Conservation (phyloP, 2,888 invertebrate genomes). For the Agriopis leucophaearia region DNA sequence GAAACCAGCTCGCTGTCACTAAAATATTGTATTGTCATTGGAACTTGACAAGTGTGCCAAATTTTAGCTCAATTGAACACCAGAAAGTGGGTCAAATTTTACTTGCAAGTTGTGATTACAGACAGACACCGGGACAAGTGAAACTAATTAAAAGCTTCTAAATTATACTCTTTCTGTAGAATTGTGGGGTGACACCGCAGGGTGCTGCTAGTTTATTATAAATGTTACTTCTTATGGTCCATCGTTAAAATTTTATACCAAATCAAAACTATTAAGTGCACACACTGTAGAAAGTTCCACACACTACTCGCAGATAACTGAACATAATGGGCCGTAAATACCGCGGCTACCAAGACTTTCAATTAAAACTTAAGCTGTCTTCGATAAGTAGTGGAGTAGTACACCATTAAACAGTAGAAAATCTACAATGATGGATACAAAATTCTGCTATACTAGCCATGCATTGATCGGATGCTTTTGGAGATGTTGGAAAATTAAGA, state of each 20-base stretch:
- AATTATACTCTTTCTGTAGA: too few relatives aligned
- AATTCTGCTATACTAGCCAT: not conserved
- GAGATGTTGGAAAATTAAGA: too few relatives aligned
- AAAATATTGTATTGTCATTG: too few relatives aligned
- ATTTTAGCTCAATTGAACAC: too few relatives aligned
- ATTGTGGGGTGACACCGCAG: too few relatives aligned
- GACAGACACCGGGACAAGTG: too few relatives aligned
- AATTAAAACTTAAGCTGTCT: slow-evolving; percentile 65
- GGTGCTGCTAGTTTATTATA: not conserved
- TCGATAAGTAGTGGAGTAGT: slow-evolving; percentile 52
- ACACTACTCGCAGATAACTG: slow-evolving; percentile 31
- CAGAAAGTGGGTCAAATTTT: too few relatives aligned
- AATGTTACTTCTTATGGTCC: not conserved
- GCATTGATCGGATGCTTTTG: not conserved
- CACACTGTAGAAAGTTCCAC: slow-evolving; percentile 11
- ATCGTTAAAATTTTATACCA: not conserved
- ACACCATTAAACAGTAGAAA: slow-evolving; percentile 3
- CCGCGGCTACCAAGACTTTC: slow-evolving; percentile 58
- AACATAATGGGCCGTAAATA: slow-evolving; percentile 52
- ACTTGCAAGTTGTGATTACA: too few relatives aligned
- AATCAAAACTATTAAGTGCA: slow-evolving; percentile 5
- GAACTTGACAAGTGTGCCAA: too few relatives aligned
- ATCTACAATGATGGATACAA: not conserved
- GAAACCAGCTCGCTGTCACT: too few relatives aligned
- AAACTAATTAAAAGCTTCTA: too few relatives aligned